Conservation (phyloP, 2,797 vertebrate species). For the Xiphophorus birchmanni region DNA sequence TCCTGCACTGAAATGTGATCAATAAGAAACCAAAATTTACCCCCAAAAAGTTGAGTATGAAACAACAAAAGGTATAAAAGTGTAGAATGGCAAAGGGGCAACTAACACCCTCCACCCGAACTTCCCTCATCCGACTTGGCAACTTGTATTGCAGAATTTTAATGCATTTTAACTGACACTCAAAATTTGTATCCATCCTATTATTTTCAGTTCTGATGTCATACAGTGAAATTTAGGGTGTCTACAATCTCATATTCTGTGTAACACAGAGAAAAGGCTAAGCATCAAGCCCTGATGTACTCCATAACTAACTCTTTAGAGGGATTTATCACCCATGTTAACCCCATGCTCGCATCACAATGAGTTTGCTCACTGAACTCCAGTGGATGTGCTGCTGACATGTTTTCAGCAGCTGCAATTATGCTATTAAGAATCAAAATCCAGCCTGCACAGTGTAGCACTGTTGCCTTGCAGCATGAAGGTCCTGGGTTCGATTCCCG, state of each 20-base stretch:
- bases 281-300: neutral
- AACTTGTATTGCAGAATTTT: neutral
- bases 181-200: neutral
- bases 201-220: neutral
- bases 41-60: neutral
- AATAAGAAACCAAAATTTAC: neutral
- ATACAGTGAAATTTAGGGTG: neutral
- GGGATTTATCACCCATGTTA: neutral
- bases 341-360: neutral
- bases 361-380: neutral
- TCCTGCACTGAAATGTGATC: neutral
- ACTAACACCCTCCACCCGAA: too few species aligned
- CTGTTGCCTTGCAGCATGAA: too few species aligned
- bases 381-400: neutral
- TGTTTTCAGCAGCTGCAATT: neutral
- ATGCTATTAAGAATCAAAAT: neutral
- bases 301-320: neutral
- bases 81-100: neutral
- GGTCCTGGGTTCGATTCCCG: too few species aligned
- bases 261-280: neutral
- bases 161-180: neutral
- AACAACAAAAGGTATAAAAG: neutral
- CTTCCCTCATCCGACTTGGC: neutral
- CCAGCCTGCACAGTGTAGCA: too few species aligned
- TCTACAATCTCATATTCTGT: neutral